Evolutionary conservation across 2,797 vertebrate genomes (phyloP).

Genomic region (Anguilla pacifica): DNA sequence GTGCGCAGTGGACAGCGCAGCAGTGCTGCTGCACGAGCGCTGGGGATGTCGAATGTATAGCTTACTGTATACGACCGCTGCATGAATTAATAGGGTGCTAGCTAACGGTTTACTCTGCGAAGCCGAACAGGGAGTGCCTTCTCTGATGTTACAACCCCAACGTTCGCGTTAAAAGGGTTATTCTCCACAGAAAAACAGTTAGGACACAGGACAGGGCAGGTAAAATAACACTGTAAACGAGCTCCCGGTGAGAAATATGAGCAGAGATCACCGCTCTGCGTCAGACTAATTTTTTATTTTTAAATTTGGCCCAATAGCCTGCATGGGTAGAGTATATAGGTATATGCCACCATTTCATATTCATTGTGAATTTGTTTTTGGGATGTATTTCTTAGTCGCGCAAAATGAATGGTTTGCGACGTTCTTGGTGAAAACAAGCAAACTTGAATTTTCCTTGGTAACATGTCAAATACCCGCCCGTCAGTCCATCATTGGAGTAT

Average conservation of each 20-base stretch:
- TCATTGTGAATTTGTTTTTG: not conserved
- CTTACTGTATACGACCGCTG: not conserved
- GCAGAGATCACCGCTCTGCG: not conserved
- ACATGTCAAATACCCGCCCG: not conserved
- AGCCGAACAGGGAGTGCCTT: conserved; percentile 3
- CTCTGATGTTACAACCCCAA: not conserved
- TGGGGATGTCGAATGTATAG: not conserved
- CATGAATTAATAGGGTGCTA: not conserved
- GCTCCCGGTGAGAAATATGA: not conserved
- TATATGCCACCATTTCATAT: not conserved
- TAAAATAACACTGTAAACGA: not conserved
- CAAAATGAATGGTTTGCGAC: not conserved
- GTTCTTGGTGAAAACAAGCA: not conserved
- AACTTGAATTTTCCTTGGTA: not conserved
- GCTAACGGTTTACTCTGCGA: not conserved
- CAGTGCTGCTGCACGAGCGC: not conserved
- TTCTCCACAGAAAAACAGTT: not conserved
- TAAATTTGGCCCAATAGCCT: not conserved
- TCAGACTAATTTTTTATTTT: not conserved
- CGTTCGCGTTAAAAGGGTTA: not conserved
- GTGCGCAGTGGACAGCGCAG: conserved; percentile 3
- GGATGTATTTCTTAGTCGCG: not conserved
- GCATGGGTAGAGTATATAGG: not conserved
- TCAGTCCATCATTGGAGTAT: not conserved
- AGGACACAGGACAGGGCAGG: not conserved